phyloP scores from a whole-genome alignment of 1,140 invertebrate genomes.

The Drosophila guanche region DNA sequence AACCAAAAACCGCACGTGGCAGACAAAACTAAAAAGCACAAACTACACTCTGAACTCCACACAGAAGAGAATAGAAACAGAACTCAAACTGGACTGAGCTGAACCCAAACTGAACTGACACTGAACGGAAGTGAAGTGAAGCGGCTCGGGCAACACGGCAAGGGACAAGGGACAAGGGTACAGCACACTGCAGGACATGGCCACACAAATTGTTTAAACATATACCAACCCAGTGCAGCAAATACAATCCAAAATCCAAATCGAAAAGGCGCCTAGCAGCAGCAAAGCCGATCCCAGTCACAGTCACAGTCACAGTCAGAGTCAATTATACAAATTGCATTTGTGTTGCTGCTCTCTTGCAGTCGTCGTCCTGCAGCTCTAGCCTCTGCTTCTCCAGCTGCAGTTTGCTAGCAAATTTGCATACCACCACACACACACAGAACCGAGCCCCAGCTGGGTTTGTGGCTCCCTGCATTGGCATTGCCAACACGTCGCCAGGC shows the following conservation, averaged over 20 bases:
- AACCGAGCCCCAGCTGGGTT: too few species aligned
- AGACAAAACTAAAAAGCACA: slow-evolving; percentile 62
- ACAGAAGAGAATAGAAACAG: slow-evolving; percentile 4
- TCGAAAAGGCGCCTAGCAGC: slow-evolving; percentile 44
- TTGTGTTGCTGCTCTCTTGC: slow-evolving; percentile 47
- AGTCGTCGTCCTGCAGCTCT: slow-evolving; percentile 2
- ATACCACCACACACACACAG: slow-evolving; percentile 29
- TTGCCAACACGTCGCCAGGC: slow-evolving; percentile 21
- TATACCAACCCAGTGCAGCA: slow-evolving; percentile 45
- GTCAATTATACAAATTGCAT: slow-evolving; percentile 81
- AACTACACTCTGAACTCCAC: slow-evolving; percentile 7
- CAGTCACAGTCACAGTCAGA: slow-evolving; percentile 74
- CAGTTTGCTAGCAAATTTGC: slow-evolving; percentile 33
- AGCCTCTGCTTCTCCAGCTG: slow-evolving; percentile 4
- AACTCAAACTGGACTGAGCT: too few species aligned
- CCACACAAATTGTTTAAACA: slow-evolving; percentile 74
- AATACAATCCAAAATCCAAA: slow-evolving; percentile 60
- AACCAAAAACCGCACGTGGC: slow-evolving; percentile 65
- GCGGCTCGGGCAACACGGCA: neutral
- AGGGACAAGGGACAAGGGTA: neutral
- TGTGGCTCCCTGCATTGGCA: slow-evolving; percentile 12
- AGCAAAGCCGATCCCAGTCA: slow-evolving; percentile 19
- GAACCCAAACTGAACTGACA: neutral
- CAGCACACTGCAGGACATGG: slow-evolving; percentile 12
- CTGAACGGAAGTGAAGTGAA: neutral